phyloP scores from a whole-genome alignment of 2,797 vertebrate species.

The Typhlichthys eigenmanni region DNA sequence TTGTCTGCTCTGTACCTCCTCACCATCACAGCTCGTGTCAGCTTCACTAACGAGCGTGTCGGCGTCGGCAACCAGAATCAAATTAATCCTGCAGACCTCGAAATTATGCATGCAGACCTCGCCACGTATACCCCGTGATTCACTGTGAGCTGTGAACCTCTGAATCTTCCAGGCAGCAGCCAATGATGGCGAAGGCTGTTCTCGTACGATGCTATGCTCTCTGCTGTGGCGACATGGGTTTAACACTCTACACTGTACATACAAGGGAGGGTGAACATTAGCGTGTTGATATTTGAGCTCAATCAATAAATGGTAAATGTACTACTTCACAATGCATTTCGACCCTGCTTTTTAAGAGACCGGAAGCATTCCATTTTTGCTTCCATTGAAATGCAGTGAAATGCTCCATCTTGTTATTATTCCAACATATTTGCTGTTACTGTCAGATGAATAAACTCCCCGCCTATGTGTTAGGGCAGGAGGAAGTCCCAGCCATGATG shows the following conservation, averaged over 20 bases:
- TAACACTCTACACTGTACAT: too few species aligned
- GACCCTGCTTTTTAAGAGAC: background rate
- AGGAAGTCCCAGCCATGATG: conserved; percentile 22
- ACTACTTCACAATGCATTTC: too few species aligned
- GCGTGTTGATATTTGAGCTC: background rate
- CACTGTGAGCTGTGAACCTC: conserved; percentile 1
- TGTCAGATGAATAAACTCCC: conserved; percentile 6
- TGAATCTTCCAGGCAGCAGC: conserved; percentile 9
- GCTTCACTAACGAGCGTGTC: background rate
- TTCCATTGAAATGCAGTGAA: too few species aligned
- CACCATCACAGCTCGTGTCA: background rate
- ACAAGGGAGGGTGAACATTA: too few species aligned
- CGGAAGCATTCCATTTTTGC: too few species aligned
- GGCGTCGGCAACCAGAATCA: background rate
- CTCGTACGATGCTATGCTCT: background rate
- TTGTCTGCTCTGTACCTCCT: background rate
- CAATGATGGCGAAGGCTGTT: conserved; percentile 11
- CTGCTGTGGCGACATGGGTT: too few species aligned
- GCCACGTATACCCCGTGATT: conserved; percentile 4
- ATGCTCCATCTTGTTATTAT: too few species aligned
- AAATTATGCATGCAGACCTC: conserved; percentile 3
- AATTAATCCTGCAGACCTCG: conserved; percentile 2
- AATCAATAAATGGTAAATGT: too few species aligned
- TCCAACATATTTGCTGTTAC: background rate
- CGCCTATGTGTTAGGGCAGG: background rate